Percentiles rank a stretch among this genome's conserved stretches.
Evolutionary conservation across 2,113 vertebrate genomes (phyloP).

Genomic region (Macrotus californicus): DNA sequence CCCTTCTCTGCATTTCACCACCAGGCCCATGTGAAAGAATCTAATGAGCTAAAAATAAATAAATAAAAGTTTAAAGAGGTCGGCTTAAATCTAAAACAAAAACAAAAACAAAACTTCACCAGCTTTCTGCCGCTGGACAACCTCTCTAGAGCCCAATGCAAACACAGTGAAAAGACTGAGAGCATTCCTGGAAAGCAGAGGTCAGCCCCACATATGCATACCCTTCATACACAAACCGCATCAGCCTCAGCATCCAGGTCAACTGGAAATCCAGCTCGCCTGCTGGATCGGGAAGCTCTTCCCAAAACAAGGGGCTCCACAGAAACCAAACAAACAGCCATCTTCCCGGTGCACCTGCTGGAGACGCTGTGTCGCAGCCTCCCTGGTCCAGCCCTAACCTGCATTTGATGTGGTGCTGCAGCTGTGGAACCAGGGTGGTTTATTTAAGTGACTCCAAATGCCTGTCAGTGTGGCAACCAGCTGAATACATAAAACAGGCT

Average conservation of each 20-base stretch:
- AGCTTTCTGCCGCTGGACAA: background rate
- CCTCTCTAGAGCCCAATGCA: background rate
- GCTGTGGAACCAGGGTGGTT: slow-evolving; percentile 94
- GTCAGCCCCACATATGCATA: too few species aligned
- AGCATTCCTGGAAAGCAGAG: background rate
- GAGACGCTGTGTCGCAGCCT: slow-evolving; percentile 86
- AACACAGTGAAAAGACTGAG: background rate
- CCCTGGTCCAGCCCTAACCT: slow-evolving; percentile 90
- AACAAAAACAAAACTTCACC: background rate
- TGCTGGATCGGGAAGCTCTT: slow-evolving; percentile 61
- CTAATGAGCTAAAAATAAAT: background rate
- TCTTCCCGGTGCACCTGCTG: slow-evolving; percentile 93
- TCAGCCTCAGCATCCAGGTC: slow-evolving; percentile 16
- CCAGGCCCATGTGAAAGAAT: slow-evolving; percentile 42
- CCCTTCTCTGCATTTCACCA: background rate
- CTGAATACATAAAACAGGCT: slow-evolving; percentile 99
- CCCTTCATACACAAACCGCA: background rate
- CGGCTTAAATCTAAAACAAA: background rate
- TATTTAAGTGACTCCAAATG: slow-evolving; percentile 99
- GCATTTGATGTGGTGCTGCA: slow-evolving; percentile 98
- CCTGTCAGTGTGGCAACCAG: slow-evolving; percentile 97
- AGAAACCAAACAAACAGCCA: slow-evolving; percentile 40
- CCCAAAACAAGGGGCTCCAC: slow-evolving; percentile 66
- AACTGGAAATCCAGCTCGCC: slow-evolving; percentile 63
- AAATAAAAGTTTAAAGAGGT: background rate